Percentiles rank a stretch among this genome's conserved stretches.
These are phyloP conservation scores for Blastobasis lacticolella DNA, from an alignment of 2,888 invertebrate species.

Conservation along the genomic window DNA sequence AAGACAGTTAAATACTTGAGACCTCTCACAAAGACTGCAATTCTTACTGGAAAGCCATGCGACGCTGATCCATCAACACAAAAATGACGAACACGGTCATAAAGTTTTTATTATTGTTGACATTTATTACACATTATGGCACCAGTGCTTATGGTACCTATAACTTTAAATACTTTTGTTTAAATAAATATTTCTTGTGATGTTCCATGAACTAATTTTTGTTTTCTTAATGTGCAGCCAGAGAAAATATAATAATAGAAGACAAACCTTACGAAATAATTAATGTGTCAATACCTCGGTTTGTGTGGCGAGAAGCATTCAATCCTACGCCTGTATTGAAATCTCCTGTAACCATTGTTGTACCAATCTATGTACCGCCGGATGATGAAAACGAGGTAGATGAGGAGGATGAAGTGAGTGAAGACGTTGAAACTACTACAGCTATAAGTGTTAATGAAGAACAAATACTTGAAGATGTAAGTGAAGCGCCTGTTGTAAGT, in stretches of 20 bases:
- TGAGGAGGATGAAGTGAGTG: constrained; percentile 10
- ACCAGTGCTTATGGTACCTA: constrained; percentile 7
- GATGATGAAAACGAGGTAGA: constrained; percentile 29
- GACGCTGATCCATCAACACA: constrained; percentile 20
- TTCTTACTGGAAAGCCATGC: constrained; percentile 44
- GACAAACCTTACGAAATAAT: constrained; percentile 46
- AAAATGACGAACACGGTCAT: constrained; percentile 1
- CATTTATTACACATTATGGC: constrained; percentile 1
- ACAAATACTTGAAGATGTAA: constrained; percentile 17
- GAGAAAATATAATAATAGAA: constrained; percentile 26
- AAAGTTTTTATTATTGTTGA: no score
- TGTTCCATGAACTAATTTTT: constrained; percentile 1
- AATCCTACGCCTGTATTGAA: constrained; percentile 53
- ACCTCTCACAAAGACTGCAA: constrained; percentile 46
- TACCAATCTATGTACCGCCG: constrained; percentile 55
- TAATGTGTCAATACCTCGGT: constrained; percentile 44
- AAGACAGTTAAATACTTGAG: constrained; percentile 57
- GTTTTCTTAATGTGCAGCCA: neutral
- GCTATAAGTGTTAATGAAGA: constrained; percentile 15
- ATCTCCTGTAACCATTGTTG: constrained; percentile 52
- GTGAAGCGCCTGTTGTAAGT: constrained; percentile 16
- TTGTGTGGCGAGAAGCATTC: constrained; percentile 51
- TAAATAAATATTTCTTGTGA: constrained; percentile 10
- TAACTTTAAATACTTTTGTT: constrained; percentile 21
- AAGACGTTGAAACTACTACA: constrained; percentile 10